Conservation (phyloP, 2,797 vertebrate species). For the Benthosema pterotum region DNA sequence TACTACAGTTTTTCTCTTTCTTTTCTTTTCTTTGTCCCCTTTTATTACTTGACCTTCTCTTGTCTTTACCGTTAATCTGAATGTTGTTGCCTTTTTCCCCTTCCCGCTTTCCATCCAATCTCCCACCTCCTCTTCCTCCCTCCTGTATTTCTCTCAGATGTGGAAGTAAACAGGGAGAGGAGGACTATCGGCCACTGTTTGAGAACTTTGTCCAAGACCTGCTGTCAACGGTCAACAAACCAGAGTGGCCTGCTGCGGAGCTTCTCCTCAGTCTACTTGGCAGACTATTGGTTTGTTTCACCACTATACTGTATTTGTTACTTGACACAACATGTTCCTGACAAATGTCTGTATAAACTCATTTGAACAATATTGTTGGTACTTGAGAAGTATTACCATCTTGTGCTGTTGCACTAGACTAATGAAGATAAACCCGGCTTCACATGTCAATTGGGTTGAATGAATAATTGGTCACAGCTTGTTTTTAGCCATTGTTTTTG, state of each 20-base stretch:
- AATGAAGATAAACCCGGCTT: no score
- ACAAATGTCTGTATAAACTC: no score
- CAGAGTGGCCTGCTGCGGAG: constrained; percentile 97
- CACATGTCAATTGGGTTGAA: no score
- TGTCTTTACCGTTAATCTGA: background rate
- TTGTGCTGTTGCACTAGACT: no score
- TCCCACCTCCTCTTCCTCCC: background rate
- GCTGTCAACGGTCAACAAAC: constrained; percentile 97
- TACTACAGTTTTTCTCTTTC: no score
- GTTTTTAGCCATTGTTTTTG: background rate
- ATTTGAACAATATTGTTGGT: no score
- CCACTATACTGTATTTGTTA: background rate
- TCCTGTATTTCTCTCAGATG: constrained; percentile 78
- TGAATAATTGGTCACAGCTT: no score
- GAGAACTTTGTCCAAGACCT: constrained; percentile 99
- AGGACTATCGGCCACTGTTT: constrained; percentile 97
- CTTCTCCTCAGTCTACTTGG: constrained; percentile 95
- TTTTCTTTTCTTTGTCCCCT: no score
- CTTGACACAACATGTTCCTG: background rate
- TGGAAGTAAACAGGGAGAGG: constrained; percentile 97
- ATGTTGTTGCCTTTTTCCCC: background rate
- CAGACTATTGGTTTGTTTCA: constrained; percentile 88
- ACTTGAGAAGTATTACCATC: background rate
- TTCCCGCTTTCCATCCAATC: background rate
- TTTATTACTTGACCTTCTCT: background rate